Evolutionary conservation across 2,888 invertebrate genomes (phyloP).

Genomic region (Halictus quadricinctus): DNA sequence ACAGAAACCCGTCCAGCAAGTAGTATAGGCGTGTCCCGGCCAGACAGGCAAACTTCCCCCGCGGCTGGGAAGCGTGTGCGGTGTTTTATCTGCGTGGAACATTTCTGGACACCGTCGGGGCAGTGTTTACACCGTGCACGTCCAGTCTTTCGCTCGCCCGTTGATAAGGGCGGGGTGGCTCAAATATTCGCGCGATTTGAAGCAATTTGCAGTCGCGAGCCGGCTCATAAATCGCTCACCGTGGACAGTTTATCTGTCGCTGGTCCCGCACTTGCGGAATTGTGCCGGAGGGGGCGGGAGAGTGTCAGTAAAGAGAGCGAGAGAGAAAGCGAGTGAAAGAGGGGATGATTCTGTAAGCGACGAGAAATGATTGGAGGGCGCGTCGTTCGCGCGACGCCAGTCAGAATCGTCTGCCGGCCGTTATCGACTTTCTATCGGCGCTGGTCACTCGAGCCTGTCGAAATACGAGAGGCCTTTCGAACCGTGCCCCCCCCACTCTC

Average conservation of each 20-base stretch:
- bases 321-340: background rate
- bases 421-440: slow-evolving; percentile 62
- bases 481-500: background rate
- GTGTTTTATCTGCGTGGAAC: background rate
- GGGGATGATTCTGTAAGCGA: slow-evolving; percentile 25
- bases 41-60: background rate
- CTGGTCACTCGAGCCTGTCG: slow-evolving; percentile 56
- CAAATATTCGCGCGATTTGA: slow-evolving; percentile 27
- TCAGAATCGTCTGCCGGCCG: slow-evolving; percentile 38
- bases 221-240: slow-evolving; percentile 35
- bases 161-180: slow-evolving; percentile 3
- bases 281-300: background rate
- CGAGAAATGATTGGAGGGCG: slow-evolving; percentile 54
- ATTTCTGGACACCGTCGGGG: background rate
- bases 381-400: slow-evolving; percentile 50
- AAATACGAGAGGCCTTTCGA: slow-evolving; percentile 55
- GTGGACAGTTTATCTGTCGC: slow-evolving; percentile 41
- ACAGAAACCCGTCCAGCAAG: background rate
- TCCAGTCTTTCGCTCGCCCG: background rate
- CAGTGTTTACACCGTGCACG: background rate
- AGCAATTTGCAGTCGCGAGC: slow-evolving; percentile 29
- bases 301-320: background rate
- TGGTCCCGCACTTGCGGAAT: slow-evolving; percentile 38
- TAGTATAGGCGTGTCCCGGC: background rate
- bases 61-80: no score